A percentile compares a stretch with the other conserved stretches of the same genome.
These are phyloP conservation scores for Formica selysi DNA, from an alignment of 1,140 invertebrate genomes.

Conservation along the genomic window DNA sequence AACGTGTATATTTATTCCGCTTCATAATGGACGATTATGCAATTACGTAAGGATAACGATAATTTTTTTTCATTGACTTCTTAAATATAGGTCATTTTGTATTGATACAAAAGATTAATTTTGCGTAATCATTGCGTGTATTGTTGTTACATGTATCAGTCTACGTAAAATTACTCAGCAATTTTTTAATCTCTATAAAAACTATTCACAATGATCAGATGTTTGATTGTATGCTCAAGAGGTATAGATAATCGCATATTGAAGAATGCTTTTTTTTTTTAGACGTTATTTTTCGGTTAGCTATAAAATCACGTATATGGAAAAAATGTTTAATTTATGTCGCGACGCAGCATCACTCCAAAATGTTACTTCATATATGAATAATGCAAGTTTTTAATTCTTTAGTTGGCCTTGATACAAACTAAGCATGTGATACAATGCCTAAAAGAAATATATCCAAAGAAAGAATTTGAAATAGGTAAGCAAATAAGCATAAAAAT, in stretches of 20 bases:
- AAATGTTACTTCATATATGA: neutral
- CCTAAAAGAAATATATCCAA: constrained; percentile 89
- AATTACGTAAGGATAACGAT: neutral
- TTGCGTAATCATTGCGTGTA: neutral
- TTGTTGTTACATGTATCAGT: neutral
- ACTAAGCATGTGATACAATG: constrained; percentile 91
- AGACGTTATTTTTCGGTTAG: neutral
- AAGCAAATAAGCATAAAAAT: constrained; percentile 79
- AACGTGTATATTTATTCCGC: neutral
- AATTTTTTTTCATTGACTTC: neutral
- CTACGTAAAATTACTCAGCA: neutral
- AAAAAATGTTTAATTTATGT: neutral
- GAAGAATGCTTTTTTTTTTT: neutral
- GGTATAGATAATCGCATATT: neutral
- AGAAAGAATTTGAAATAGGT: constrained; percentile 92
- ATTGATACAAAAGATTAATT: neutral
- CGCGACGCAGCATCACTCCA: neutral
- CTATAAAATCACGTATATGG: neutral
- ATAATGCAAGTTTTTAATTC: constrained; percentile 71
- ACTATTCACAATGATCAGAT: neutral
- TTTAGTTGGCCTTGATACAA: constrained; percentile 92
- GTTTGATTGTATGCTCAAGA: neutral
- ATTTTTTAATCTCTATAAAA: constrained; percentile 46
- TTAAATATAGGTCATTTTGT: neutral
- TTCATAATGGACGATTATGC: neutral